Evolutionary conservation across 2,113 vertebrate species (phyloP), one percentile per base, ranked within the genome.

Genomic region (Plecotus auritus): DNA sequence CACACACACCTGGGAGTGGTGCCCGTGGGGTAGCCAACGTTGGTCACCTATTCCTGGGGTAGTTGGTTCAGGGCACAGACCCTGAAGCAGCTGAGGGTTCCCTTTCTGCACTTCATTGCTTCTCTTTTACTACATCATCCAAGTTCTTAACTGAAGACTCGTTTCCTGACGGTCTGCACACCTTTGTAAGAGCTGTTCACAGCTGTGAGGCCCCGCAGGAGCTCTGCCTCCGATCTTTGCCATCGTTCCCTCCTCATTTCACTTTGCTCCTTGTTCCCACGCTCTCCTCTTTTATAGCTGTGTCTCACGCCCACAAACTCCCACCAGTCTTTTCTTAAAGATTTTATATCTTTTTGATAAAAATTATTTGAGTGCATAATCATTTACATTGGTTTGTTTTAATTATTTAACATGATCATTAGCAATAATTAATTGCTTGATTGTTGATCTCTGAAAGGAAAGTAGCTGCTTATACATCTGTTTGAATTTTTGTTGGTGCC

Each of bases 41-140:
- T 22, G 1, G 37, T 18, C 69, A 72, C 69, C 35, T 20, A 72
- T 17, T 1, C 32, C 76, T 35, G 32, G 47, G 32, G 51, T 54
- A 1, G 47, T 23, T 0, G 16, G 10, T 7, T 64, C 40, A 11
- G 28, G 67, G 72, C 56, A 5, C 13, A 26, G 74, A 17, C 6
- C 20, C 3, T 7, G 47, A 10, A 1, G 22, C 47, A 14, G 1
- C 30, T 1, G 2, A 1, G 90, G 54, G 64, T 6, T 30, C 17
- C 13, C 0, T 20, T 30, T 18, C 16, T 22, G 5, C 0, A 1
- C 16, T 2, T 6, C 2, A 2, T 18, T 1, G 13, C 47, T 6
- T 40, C 22, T 64, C 56, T 51, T 35, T 74, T 2, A 18, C 59
- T 35, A 6, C 42, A 3, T 12, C 9, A 1, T 17, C 32, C 40